Percentiles rank a stretch among this genome's conserved stretches.
phyloP scores from a whole-genome alignment of 2,888 invertebrate genomes.

The Hypercompe scribonia region DNA sequence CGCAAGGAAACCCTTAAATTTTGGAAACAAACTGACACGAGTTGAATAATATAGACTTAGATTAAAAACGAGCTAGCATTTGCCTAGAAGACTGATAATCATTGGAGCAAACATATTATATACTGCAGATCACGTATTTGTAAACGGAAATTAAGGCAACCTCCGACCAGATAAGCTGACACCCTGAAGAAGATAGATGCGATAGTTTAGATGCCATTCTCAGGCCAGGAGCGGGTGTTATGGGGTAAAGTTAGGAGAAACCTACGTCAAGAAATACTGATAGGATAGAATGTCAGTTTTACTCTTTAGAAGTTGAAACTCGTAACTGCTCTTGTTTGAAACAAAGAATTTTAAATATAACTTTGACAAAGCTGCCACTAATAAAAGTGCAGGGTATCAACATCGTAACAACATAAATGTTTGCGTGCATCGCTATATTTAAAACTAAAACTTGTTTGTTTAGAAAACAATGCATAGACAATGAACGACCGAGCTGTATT shows the following conservation, averaged over 20 bases:
- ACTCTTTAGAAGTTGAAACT: neutral
- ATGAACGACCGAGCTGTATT: constrained; percentile 55
- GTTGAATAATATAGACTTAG: neutral
- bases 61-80: neutral
- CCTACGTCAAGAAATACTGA: neutral
- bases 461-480: constrained; percentile 79
- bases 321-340: neutral
- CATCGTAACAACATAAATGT: constrained; percentile 37
- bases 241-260: neutral
- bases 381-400: constrained; percentile 9
- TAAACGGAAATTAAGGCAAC: too few relatives aligned
- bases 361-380: neutral
- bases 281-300: neutral
- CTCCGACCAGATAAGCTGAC: too few relatives aligned
- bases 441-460: constrained; percentile 65
- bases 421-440: constrained; percentile 43
- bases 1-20: neutral
- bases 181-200: neutral
- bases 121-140: neutral
- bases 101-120: neutral
- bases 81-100: neutral
- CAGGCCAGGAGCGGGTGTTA: neutral
- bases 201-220: neutral
- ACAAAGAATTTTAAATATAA: neutral
- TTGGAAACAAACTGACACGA: neutral